These are phyloP conservation scores for Asobara japonica DNA, from an alignment of 1,140 invertebrate species.

Conservation along the genomic window DNA sequence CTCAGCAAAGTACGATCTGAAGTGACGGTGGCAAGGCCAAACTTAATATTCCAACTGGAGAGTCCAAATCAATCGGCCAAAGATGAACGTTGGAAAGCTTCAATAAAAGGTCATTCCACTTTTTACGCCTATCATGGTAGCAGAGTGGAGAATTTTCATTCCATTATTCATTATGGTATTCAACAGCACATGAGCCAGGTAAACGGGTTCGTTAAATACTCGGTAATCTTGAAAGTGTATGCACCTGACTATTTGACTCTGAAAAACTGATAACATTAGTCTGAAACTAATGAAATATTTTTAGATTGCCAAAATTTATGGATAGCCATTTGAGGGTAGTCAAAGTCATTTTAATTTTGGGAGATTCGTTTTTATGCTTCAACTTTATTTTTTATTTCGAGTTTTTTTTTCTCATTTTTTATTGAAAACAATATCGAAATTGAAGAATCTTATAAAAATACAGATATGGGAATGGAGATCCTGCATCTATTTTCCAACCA, in stretches of 20 bases:
- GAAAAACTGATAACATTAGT: too few species aligned
- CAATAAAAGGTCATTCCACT: conserved; percentile 68
- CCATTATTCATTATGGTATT: conserved; percentile 81
- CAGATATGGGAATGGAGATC: too few species aligned
- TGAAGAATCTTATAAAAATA: too few species aligned
- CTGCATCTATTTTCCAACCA: too few species aligned
- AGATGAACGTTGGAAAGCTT: conserved; percentile 70
- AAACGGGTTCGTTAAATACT: conserved; percentile 35
- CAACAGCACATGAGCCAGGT: conserved; percentile 82
- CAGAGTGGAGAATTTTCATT: conserved; percentile 83
- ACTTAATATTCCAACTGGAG: conserved; percentile 74
- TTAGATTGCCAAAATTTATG: not conserved
- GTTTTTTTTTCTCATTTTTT: too few species aligned
- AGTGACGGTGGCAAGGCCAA: conserved; percentile 66
- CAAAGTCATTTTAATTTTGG: too few species aligned
- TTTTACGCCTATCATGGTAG: conserved; percentile 83
- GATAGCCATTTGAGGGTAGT: not conserved
- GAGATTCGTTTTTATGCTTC: too few species aligned
- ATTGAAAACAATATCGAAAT: too few species aligned
- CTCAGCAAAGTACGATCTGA: conserved; percentile 65
- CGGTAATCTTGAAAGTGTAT: conserved; percentile 25
- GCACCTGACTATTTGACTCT: too few species aligned
- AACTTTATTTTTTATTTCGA: too few species aligned
- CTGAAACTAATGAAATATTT: too few species aligned
- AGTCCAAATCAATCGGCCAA: conserved; percentile 65